Evolutionary conservation across 2,888 invertebrate genomes (phyloP).

Genomic region (Hypselothyrea guttata): DNA sequence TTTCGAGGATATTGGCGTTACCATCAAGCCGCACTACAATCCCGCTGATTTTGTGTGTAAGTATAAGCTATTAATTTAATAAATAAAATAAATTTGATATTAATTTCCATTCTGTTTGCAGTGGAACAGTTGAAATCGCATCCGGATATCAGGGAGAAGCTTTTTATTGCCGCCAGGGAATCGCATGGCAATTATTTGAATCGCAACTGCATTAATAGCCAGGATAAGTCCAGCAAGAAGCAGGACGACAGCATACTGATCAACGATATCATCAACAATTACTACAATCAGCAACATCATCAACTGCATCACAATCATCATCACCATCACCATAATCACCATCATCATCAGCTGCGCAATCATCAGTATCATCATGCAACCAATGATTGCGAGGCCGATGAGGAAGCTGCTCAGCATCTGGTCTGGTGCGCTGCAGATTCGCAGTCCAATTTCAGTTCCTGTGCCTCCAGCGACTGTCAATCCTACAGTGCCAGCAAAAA

Average conservation of each 20-base stretch:
- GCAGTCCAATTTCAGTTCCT: conserved; percentile 87
- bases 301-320: conserved; percentile 48
- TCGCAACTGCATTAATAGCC: conserved; percentile 69
- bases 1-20: conserved; percentile 87
- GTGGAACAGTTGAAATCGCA: conserved; percentile 90
- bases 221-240: conserved; percentile 40
- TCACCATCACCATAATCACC: conserved; percentile 33
- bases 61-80: conserved; percentile 69
- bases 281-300: conserved; percentile 66
- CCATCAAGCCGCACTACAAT: conserved; percentile 90
- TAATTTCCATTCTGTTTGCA: conserved; percentile 62
- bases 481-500: conserved; percentile 55
- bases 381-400: conserved; percentile 56
- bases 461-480: conserved; percentile 83
- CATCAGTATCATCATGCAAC: conserved; percentile 61
- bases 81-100: neutral
- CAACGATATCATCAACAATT: conserved; percentile 77
- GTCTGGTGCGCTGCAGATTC: conserved; percentile 85
- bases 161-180: conserved; percentile 86
- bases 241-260: conserved; percentile 75
- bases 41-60: conserved; percentile 92
- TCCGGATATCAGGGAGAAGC: conserved; percentile 86
- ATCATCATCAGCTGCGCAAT: conserved; percentile 27
- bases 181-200: conserved; percentile 83
- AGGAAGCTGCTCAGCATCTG: conserved; percentile 84